Evolutionary conservation across 2,797 vertebrate species (phyloP).

Genomic region (Clamator glandarius): DNA sequence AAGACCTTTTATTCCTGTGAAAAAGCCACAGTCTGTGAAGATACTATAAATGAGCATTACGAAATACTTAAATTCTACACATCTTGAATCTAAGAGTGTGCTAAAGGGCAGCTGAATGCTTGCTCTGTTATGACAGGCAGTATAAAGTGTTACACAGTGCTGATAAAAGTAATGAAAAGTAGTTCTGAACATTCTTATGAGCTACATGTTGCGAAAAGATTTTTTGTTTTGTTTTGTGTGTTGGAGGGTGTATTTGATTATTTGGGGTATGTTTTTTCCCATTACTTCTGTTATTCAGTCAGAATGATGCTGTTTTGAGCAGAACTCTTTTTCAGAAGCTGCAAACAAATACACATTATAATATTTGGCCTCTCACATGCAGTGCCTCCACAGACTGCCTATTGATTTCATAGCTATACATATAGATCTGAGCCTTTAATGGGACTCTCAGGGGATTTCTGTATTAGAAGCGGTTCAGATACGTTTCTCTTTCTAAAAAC

Average conservation of each 20-base stretch:
- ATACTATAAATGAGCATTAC: background rate
- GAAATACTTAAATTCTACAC: background rate
- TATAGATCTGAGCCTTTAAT: background rate
- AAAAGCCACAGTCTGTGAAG: background rate
- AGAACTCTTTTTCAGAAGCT: background rate
- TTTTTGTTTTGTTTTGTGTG: background rate
- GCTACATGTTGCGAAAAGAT: background rate
- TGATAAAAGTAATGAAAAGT: background rate
- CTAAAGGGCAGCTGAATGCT: background rate
- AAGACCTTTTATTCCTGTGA: background rate
- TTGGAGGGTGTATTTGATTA: fast-evolving
- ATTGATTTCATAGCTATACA: background rate
- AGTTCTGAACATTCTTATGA: background rate
- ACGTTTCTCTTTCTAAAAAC: background rate
- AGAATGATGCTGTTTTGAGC: background rate
- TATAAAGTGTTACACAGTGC: background rate
- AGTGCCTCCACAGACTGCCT: background rate
- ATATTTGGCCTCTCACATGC: background rate
- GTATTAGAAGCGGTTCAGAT: background rate
- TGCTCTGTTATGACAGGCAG: background rate
- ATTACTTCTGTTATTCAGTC: background rate
- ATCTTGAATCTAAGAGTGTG: background rate
- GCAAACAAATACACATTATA: background rate
- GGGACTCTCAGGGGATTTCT: background rate
- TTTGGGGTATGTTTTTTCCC: background rate